phyloP scores from a whole-genome alignment of 2,113 vertebrate species.

The Microcebus tavaratra region DNA sequence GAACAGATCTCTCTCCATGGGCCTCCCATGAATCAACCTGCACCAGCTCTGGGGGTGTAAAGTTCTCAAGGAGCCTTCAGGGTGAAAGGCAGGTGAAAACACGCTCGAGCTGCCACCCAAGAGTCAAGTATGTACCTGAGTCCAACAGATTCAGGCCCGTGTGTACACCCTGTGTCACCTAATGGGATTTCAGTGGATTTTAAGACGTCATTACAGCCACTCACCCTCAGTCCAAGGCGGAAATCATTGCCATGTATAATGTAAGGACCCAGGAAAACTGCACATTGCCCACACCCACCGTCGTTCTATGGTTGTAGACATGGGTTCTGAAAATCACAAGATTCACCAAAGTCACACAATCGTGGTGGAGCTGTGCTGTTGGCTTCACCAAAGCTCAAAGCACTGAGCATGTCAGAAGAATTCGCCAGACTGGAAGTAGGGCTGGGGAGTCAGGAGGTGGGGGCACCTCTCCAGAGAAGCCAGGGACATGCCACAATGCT shows the following conservation, averaged over 20 bases:
- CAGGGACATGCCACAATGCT: not conserved
- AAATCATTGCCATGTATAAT: not conserved
- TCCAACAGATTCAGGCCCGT: slow-evolving; percentile 75
- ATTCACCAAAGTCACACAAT: rapidly evolving
- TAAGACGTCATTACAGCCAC: slow-evolving; percentile 52
- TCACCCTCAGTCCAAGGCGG: slow-evolving; percentile 60
- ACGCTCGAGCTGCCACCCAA: slow-evolving; percentile 64
- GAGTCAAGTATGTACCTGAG: slow-evolving; percentile 83
- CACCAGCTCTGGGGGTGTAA: slow-evolving; percentile 61
- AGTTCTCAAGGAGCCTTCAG: slow-evolving; percentile 59
- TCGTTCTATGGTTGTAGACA: not conserved
- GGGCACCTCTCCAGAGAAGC: not conserved
- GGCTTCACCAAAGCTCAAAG: slow-evolving; percentile 50
- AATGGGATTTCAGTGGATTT: slow-evolving; percentile 79
- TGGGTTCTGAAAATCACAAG: not conserved
- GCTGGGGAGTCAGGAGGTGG: not conserved
- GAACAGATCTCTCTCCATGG: slow-evolving; percentile 35
- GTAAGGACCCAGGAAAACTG: not conserved
- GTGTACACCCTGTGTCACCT: slow-evolving; percentile 67
- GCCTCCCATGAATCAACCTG: not conserved
- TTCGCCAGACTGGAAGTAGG: not conserved
- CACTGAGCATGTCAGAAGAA: not conserved
- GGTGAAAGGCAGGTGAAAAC: slow-evolving; percentile 82
- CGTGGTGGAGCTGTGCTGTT: not conserved
- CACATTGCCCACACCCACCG: not conserved